phyloP scores from a whole-genome alignment of 2,113 vertebrate genomes.

The Seriola quinqueradiata region DNA sequence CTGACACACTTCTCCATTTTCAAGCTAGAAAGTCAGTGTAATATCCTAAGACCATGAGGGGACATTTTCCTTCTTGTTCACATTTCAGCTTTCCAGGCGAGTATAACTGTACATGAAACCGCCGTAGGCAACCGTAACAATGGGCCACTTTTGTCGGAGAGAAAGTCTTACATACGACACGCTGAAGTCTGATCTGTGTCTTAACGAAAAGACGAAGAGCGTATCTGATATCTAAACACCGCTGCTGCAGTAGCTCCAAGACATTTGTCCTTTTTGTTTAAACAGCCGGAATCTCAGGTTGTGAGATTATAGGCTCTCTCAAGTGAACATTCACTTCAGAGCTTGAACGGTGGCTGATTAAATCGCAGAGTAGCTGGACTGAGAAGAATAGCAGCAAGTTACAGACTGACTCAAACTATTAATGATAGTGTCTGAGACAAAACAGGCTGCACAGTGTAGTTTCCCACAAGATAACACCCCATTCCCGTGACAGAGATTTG shows the following conservation, averaged over 20 bases:
- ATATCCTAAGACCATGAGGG: constrained; percentile 13
- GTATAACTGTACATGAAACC: constrained; percentile 18
- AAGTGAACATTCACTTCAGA: constrained; percentile 45
- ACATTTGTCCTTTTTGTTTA: constrained; percentile 38
- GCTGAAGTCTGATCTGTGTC: constrained; percentile 33
- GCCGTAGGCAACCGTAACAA: constrained; percentile 35
- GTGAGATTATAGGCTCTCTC: constrained; percentile 29
- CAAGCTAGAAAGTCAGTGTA: constrained; percentile 8
- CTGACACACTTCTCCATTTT: background rate
- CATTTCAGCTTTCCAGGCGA: constrained; percentile 36
- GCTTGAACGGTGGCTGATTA: constrained; percentile 49
- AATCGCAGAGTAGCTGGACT: constrained; percentile 13
- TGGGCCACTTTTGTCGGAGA: constrained; percentile 1
- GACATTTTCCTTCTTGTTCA: constrained; percentile 31
- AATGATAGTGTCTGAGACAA: constrained; percentile 37
- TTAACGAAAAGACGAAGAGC: constrained; percentile 27
- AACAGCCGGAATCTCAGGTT: constrained; percentile 22
- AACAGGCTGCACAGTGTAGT: constrained; percentile 10
- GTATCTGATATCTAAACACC: constrained; percentile 46
- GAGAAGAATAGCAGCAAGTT: constrained; percentile 28
- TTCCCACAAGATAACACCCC: constrained; percentile 35
- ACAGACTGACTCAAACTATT: constrained; percentile 47
- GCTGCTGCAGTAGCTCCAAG: constrained; percentile 7
- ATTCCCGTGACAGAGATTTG: constrained; percentile 32
- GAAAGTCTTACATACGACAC: constrained; percentile 22